A percentile compares a stretch with the other conserved stretches of the same genome.
phyloP scores from a whole-genome alignment of 2,113 vertebrate genomes.

The Lophochroa leadbeateri region DNA sequence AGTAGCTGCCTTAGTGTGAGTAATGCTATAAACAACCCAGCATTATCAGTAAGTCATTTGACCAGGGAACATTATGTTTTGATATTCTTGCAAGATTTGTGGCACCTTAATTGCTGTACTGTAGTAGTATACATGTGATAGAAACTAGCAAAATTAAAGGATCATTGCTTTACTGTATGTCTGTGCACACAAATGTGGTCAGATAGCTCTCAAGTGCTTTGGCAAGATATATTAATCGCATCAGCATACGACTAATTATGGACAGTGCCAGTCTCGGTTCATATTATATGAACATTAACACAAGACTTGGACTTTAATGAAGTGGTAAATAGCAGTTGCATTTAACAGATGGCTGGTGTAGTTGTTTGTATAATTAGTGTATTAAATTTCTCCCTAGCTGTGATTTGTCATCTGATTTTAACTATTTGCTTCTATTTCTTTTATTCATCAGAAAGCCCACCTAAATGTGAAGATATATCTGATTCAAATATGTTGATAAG shows the following conservation, averaged over 20 bases:
- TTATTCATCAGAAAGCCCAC: neutral
- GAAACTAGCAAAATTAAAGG: neutral
- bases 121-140: neutral
- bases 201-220: neutral
- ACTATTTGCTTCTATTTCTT: neutral
- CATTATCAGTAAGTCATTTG: neutral
- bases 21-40: neutral
- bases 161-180: neutral
- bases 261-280: neutral
- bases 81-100: neutral
- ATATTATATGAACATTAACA: neutral
- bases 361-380: neutral
- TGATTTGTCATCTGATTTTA: neutral
- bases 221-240: neutral
- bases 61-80: neutral
- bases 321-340: neutral
- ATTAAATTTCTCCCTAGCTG: neutral
- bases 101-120: neutral
- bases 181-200: fast-evolving
- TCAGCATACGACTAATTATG: neutral
- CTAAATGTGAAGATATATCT: neutral
- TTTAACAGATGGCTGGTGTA: neutral
- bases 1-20: neutral
- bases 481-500: neutral
- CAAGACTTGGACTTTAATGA: neutral